These are phyloP conservation scores for Anticlea derivata DNA, from an alignment of 2,888 invertebrate genomes.

Conservation along the genomic window DNA sequence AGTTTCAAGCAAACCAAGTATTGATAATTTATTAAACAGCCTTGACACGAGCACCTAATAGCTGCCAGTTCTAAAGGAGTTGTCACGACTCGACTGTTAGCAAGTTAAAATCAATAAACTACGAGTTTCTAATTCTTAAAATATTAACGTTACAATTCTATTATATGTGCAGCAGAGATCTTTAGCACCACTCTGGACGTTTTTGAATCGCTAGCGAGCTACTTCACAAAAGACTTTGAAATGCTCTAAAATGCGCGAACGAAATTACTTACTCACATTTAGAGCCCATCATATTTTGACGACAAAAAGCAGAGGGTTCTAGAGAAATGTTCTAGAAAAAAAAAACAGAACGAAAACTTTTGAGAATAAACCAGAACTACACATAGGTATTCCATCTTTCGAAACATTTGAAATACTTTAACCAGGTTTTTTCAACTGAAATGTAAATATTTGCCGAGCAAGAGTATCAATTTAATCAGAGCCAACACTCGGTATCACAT, in stretches of 20 bases:
- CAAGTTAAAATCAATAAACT: conserved; percentile 4
- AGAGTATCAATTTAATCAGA: conserved; percentile 27
- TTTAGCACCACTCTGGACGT: too few species aligned
- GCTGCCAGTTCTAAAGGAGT: conserved; percentile 5
- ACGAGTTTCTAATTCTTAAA: background rate
- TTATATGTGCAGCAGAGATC: too few species aligned
- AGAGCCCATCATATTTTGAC: too few species aligned
- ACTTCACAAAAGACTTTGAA: too few species aligned
- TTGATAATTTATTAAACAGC: background rate
- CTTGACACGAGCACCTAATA: conserved; percentile 13
- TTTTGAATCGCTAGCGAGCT: too few species aligned
- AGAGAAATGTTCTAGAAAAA: too few species aligned
- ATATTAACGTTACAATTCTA: background rate
- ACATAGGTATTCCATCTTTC: too few species aligned
- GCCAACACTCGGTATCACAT: conserved; percentile 27
- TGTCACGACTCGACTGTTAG: conserved; percentile 21
- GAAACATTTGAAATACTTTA: conserved; percentile 2
- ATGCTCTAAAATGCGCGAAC: too few species aligned
- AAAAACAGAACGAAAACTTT: too few species aligned
- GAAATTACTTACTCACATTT: too few species aligned
- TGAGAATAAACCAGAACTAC: too few species aligned
- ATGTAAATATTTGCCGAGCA: conserved; percentile 26
- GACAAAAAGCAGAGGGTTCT: too few species aligned
- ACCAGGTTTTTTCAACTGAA: conserved; percentile 2
- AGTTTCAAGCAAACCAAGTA: background rate